Conservation (phyloP, 2,888 invertebrate genomes). For the Molanna angustata region DNA sequence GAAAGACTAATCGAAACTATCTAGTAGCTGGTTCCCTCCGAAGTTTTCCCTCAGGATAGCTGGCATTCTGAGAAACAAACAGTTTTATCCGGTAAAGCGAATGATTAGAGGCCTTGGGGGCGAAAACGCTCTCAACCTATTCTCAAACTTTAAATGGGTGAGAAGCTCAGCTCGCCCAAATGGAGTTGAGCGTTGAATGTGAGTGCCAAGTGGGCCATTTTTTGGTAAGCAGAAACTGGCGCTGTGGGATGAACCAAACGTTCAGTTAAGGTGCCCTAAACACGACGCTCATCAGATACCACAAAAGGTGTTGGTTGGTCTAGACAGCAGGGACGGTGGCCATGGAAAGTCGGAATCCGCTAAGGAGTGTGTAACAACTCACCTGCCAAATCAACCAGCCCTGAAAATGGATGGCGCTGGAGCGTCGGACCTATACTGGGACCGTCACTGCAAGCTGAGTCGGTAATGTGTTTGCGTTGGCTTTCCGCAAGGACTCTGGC, state of each 20-base stretch:
- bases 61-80: conserved; percentile 48
- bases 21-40: conserved; percentile 75
- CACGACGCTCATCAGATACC: conserved; percentile 6
- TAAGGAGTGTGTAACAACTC: conserved; percentile 51
- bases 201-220: conserved; percentile 68
- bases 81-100: conserved; percentile 71
- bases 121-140: conserved; percentile 70
- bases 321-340: conserved; percentile 68
- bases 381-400: conserved; percentile 61
- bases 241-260: conserved; percentile 75
- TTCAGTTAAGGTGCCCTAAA: conserved; percentile 66
- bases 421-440: conserved; percentile 52
- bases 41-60: conserved; percentile 76
- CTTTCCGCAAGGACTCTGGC: too few relatives aligned
- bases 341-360: conserved; percentile 70
- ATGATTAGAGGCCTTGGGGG: conserved; percentile 70
- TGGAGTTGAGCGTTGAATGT: conserved; percentile 55
- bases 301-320: conserved; percentile 61
- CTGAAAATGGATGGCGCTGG: conserved; percentile 66
- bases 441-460: conserved; percentile 38
- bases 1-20: conserved; percentile 56
- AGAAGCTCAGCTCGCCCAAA: conserved; percentile 49
- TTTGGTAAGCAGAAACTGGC: conserved; percentile 79
- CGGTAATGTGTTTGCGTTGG: conserved; percentile 44
- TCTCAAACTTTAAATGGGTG: conserved; percentile 77